These are phyloP conservation scores for Diploscapter pachys DNA, from an alignment of 1,140 invertebrate species.

Conservation along the genomic window DNA sequence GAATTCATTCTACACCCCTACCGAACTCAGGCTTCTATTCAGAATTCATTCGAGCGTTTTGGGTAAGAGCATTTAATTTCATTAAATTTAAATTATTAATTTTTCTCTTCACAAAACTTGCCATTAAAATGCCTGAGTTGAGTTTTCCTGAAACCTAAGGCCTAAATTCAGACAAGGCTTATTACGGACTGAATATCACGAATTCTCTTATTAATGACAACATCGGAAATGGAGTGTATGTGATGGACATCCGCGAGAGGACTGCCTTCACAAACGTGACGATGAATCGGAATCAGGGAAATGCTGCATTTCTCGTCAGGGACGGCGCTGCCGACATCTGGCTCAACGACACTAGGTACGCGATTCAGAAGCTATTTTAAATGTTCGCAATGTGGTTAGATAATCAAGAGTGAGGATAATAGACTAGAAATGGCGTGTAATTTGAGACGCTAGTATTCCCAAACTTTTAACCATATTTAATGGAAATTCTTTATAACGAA, in stretches of 20 bases:
- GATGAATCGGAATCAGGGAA: constrained; percentile 81
- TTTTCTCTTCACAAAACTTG: background rate
- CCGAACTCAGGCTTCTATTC: constrained; percentile 53
- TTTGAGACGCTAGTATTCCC: too few species aligned
- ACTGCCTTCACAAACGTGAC: constrained; percentile 64
- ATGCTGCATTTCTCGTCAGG: constrained; percentile 71
- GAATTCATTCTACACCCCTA: constrained; percentile 35
- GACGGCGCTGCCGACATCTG: constrained; percentile 75
- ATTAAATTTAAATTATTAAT: too few species aligned
- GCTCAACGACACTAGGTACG: constrained; percentile 70
- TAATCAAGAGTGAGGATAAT: background rate
- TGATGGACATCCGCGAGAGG: constrained; percentile 48
- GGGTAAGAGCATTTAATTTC: constrained; percentile 12
- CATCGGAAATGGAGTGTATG: constrained; percentile 75
- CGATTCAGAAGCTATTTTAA: background rate
- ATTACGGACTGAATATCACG: constrained; percentile 81
- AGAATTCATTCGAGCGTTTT: constrained; percentile 51
- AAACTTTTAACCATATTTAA: too few species aligned
- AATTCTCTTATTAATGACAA: constrained; percentile 83
- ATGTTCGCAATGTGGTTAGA: background rate
- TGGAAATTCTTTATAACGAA: too few species aligned
- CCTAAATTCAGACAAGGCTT: constrained; percentile 50
- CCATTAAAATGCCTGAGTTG: background rate
- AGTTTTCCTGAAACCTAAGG: background rate
- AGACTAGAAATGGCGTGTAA: background rate